Evolutionary conservation across 1,140 invertebrate genomes (phyloP), one percentile per base, ranked within the genome.

Genomic region (Drosophila melanica): DNA sequence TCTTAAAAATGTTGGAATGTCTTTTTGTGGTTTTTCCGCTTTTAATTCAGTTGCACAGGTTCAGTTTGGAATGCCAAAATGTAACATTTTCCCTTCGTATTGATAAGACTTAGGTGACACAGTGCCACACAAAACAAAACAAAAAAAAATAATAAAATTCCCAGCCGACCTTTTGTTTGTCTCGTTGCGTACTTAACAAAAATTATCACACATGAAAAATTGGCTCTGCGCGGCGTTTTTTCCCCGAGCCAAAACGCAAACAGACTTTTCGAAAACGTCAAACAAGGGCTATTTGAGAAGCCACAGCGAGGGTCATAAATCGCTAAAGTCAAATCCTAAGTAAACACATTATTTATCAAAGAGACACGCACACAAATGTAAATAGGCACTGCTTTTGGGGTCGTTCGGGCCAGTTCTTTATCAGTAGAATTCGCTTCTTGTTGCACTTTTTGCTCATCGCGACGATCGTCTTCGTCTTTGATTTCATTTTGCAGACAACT

Each of bases 401-500:
- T 89, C 84, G 82, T 54, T 57, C 41, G 59, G 79, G 79, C 69
- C 72, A 79, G 44, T 80, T 70, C 53, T 65, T 85, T 90, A 90
- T 90, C 89, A 90, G 78, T 66, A 53, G 73, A 57, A 57, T 50
- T 50, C 60, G 4, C 20, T 60, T 58, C 41, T 54, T 66, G 55
- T 54, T 57, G 48, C 68, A 68, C 53, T 70, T 80, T 78, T 63
- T 60, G 45, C 77, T 78, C 53, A 81, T 62, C 75, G 62, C n/a
- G 20, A 37, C 39, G 33, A 44, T 27, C 53, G 68, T 44, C 27
- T 67, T 66, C 54, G 39, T 12, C 54, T 62, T 64, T 65, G 65
- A 39, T 77, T 92, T 93, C 80, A 91, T 86, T 92, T 92, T 92
- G 50, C 90, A 92, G 90, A 92, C 85, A 92, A 92, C 90, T 92